phyloP scores from a whole-genome alignment of 2,113 vertebrate species.

The Microcebus lehilahytsara region DNA sequence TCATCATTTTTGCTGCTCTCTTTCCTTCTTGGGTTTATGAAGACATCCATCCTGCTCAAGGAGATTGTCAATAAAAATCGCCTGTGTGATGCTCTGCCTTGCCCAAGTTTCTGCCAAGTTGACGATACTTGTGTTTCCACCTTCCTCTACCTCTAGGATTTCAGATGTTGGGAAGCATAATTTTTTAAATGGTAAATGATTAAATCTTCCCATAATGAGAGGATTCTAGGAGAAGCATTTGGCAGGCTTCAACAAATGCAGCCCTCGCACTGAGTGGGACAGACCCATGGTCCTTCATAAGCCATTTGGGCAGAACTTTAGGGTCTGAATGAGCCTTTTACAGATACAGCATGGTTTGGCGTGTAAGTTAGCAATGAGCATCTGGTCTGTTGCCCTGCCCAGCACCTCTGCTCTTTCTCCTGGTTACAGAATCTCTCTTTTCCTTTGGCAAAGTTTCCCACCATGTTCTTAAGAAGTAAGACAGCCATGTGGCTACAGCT shows the following conservation, averaged over 20 bases:
- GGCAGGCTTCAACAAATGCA: neutral
- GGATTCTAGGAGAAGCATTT: neutral
- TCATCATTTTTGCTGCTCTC: neutral
- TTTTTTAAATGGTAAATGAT: neutral
- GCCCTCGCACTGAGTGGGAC: neutral
- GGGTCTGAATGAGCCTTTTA: neutral
- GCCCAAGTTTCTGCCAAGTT: neutral
- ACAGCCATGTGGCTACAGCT: too few relatives aligned
- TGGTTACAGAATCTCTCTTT: neutral
- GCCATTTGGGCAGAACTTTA: neutral
- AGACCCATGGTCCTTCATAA: neutral
- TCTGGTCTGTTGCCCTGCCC: neutral
- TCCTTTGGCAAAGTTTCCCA: neutral
- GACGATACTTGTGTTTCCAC: accelerated
- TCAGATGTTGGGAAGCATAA: neutral
- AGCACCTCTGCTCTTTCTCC: neutral
- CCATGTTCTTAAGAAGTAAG: neutral
- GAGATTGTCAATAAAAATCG: neutral
- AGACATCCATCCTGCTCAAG: neutral
- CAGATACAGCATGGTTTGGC: neutral
- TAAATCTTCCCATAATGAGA: neutral
- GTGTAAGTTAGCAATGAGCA: neutral
- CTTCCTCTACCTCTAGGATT: neutral
- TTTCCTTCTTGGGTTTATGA: neutral
- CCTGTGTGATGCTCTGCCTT: neutral